A percentile compares a stretch with the other conserved stretches of the same genome.
Conservation (phyloP, 2,888 invertebrate species). For the Altica lythri region DNA sequence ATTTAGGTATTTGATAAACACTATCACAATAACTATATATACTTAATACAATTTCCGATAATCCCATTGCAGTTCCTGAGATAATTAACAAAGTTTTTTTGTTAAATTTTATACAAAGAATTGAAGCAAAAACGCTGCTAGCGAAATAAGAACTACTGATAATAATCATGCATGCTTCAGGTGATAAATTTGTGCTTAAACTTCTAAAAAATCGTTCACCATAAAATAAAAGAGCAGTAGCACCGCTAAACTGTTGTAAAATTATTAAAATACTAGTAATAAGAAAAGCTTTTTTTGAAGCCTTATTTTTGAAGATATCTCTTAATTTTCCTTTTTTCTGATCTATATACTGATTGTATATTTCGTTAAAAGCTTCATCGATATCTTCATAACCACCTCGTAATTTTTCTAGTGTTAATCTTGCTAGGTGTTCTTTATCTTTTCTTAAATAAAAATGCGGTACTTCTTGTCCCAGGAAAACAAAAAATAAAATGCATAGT, state of each 20-base stretch:
- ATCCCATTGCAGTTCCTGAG: conserved; percentile 69
- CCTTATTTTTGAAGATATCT: conserved; percentile 61
- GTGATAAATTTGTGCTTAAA: conserved; percentile 64
- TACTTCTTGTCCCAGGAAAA: conserved; percentile 80
- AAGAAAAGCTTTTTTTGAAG: conserved; percentile 76
- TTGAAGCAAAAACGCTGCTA: conserved; percentile 74
- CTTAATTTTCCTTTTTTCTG: conserved; percentile 17
- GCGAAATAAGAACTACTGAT: conserved; percentile 76
- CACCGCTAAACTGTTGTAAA: conserved; percentile 83
- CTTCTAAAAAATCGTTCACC: conserved; percentile 71
- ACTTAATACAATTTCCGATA: conserved; percentile 60
- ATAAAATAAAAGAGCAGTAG: conserved; percentile 80
- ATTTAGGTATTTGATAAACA: background rate
- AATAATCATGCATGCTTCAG: conserved; percentile 73
- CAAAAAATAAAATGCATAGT: conserved; percentile 62
- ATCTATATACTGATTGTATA: conserved; percentile 14
- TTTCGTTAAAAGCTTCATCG: conserved; percentile 16
- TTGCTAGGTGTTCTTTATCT: conserved; percentile 66
- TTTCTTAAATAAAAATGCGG: conserved; percentile 72
- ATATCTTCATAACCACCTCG: conserved; percentile 58
- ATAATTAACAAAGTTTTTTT: conserved; percentile 71
- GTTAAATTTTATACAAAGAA: conserved; percentile 78
- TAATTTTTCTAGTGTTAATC: conserved; percentile 67
- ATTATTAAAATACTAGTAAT: conserved; percentile 73
- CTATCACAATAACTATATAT: conserved; percentile 34